Evolutionary conservation across 2,888 invertebrate genomes (phyloP).

Genomic region (Cynaeus angustus): DNA sequence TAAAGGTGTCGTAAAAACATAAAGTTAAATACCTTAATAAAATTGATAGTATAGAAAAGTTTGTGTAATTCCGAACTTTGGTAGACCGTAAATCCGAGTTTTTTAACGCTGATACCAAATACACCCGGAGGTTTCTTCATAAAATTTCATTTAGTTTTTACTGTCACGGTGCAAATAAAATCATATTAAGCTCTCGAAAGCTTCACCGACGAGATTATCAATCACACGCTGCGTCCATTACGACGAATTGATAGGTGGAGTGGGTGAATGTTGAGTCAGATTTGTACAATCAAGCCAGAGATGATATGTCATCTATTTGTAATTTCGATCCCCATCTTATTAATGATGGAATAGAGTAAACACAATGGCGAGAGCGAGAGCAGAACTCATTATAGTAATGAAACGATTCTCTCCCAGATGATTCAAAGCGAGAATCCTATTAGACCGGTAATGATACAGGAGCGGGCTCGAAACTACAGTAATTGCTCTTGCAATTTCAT

Average conservation of each 20-base stretch:
- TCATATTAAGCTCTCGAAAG: conserved; percentile 32
- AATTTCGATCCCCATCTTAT: conserved; percentile 65
- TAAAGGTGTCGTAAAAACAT: conserved; percentile 41
- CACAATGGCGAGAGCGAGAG: conserved; percentile 63
- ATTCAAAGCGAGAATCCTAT: conserved; percentile 65
- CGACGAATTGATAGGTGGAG: conserved; percentile 40
- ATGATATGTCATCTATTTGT: conserved; percentile 65
- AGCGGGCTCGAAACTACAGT: conserved; percentile 45
- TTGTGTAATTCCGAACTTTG: conserved; percentile 43
- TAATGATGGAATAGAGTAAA: conserved; percentile 64
- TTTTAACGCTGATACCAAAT: conserved; percentile 30
- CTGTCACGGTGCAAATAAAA: conserved; percentile 26
- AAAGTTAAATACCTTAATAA: conserved; percentile 46
- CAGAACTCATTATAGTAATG: conserved; percentile 66
- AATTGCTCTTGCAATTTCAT: conserved; percentile 46
- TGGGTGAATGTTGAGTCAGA: conserved; percentile 51
- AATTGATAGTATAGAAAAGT: conserved; percentile 48
- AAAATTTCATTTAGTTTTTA: conserved; percentile 46
- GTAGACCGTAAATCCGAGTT: conserved; percentile 30
- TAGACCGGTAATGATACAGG: conserved; percentile 64
- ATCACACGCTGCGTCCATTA: conserved; percentile 42
- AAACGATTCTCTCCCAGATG: conserved; percentile 65
- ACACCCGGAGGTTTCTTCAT: conserved; percentile 30
- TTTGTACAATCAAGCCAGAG: conserved; percentile 56
- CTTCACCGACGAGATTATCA: conserved; percentile 26